Evolutionary conservation across 2,797 vertebrate genomes (phyloP).

Genomic region (Atherinosoma microstoma): DNA sequence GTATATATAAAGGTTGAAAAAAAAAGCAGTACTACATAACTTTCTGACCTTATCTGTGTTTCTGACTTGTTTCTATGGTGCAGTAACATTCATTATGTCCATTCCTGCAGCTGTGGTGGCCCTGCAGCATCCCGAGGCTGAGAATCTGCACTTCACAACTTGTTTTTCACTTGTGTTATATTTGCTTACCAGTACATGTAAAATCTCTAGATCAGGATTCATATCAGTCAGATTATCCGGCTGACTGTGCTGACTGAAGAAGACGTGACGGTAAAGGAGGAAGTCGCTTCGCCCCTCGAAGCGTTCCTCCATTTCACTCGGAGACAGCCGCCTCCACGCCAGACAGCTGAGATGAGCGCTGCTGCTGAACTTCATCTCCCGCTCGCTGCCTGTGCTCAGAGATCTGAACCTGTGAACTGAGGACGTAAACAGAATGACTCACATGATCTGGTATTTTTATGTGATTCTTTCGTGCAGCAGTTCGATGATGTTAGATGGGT

Average conservation of each 20-base stretch:
- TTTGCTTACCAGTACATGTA: neutral
- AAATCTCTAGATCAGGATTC: neutral
- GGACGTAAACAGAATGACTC: neutral
- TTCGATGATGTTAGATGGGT: too few species aligned
- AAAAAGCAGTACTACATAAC: too few species aligned
- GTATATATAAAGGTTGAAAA: too few species aligned
- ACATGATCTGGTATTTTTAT: neutral
- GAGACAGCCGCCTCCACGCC: conserved; percentile 74
- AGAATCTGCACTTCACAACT: too few species aligned
- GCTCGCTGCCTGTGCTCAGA: conserved; percentile 65
- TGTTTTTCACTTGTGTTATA: too few species aligned
- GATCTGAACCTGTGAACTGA: conserved; percentile 84
- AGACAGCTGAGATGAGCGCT: conserved; percentile 79
- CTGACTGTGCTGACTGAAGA: conserved; percentile 62
- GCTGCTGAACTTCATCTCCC: conserved; percentile 88
- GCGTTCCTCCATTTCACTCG: conserved; percentile 81
- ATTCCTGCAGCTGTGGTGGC: too few species aligned
- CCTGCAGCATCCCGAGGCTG: too few species aligned
- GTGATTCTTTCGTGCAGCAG: neutral
- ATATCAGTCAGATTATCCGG: rapidly evolving
- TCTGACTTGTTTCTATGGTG: too few species aligned
- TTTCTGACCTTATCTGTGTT: too few species aligned
- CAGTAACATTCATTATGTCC: too few species aligned
- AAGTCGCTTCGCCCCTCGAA: conserved; percentile 85
- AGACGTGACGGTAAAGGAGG: conserved; percentile 78